Percentiles rank a stretch among this genome's conserved stretches.
phyloP scores from a whole-genome alignment of 2,113 vertebrate species.

The Pipra filicauda region DNA sequence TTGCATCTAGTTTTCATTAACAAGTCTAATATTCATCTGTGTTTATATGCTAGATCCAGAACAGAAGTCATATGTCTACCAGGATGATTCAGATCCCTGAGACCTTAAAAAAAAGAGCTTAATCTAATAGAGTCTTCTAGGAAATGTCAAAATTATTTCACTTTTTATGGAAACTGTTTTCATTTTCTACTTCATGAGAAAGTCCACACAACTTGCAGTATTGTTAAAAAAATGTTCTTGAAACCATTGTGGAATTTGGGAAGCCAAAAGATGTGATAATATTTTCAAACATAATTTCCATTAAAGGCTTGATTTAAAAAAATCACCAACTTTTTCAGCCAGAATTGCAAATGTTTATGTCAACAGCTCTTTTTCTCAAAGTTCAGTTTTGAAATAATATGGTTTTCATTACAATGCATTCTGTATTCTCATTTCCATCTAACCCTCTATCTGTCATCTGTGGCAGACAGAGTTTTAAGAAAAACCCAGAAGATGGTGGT shows the following conservation, averaged over 20 bases:
- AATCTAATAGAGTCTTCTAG: neutral
- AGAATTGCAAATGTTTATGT: neutral
- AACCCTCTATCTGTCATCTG: neutral
- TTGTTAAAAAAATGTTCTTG: neutral
- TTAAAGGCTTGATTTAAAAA: slow-evolving; percentile 9
- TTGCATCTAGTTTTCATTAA: slow-evolving; percentile 9
- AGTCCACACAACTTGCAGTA: neutral
- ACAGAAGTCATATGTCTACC: slow-evolving; percentile 19
- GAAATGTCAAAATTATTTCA: neutral
- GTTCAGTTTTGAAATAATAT: neutral
- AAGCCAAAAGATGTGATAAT: neutral
- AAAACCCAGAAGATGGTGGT: neutral
- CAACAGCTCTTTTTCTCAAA: slow-evolving; percentile 11
- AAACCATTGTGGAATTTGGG: neutral
- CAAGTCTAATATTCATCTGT: neutral
- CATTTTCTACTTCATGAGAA: neutral
- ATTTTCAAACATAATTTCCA: neutral
- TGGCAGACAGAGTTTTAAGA: neutral
- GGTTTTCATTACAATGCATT: slow-evolving; percentile 1
- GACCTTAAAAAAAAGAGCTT: neutral
- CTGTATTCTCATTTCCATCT: neutral
- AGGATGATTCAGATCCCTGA: neutral
- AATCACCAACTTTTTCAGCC: neutral
- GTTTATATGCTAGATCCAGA: slow-evolving; percentile 8
- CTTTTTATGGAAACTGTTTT: neutral